Evolutionary conservation across 2,113 vertebrate species (phyloP), one percentile per base, ranked within the genome.

Genomic region (Isurus oxyrinchus): DNA sequence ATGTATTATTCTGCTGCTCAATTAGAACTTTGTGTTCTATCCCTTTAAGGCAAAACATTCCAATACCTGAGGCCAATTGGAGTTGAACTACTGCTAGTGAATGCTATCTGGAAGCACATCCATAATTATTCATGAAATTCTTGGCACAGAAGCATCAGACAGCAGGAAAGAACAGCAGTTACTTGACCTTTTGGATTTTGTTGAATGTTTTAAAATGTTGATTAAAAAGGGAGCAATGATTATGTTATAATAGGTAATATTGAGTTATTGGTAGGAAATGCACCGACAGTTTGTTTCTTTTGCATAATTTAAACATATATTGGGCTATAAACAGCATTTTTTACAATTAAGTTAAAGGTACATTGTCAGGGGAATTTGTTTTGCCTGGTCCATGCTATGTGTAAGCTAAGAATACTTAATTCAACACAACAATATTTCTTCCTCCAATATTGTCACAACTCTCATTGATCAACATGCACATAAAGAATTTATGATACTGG

Each of bases 381-480:
- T 61, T 31, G 8, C 40, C 27, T 57, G 53, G 2, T 31, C 49
- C 23, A 55, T 2, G 8, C 55, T n/a, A 35, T 63, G 90, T 40
- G 16, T 63, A 61, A 93, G 57, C 31, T 93, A 14, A 63, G 90
- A 63, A 40, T 63, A 63, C 35, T 93, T 93, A n/a, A 93, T 93
- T 93, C 57, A 93, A 93, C 16, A 21, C 31, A 40, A n/a, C 59
- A 93, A 93, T n/a, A 14, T 31, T 63, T 63, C 35, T 63, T n/a
- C 19, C 59, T 63, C 31, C 57, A 93, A 91, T 91, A 61, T 91
- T 91, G 88, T 91, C 88, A 61, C 88, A 61, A 40, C 59, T 61
- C 90, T 40, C 90, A 61, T n/a, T 40, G 90, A 40, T 93, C 90
- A 93, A 93, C n/a, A 61, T n/a, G 90, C 57, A 63, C 35, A 93